A percentile compares a stretch with the other conserved stretches of the same genome.
Evolutionary conservation across 2,888 invertebrate species (phyloP).

Genomic region (Macrosiphum euphorbiae): DNA sequence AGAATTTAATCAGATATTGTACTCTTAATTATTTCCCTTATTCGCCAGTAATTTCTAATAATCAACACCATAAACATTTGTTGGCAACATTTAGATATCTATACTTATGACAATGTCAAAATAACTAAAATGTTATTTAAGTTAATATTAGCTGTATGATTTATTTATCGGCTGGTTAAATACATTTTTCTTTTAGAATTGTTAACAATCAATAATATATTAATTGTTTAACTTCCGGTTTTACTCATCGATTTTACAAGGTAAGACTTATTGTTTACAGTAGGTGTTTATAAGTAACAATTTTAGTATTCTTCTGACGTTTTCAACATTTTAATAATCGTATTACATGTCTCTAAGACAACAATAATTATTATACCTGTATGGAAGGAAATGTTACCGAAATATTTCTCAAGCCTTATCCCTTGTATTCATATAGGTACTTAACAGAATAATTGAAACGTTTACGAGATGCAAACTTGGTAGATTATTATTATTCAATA

Average conservation of each 20-base stretch:
- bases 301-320: not conserved
- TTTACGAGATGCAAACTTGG: conserved; percentile 7
- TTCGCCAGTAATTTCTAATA: not conserved
- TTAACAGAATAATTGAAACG: not conserved
- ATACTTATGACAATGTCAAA: not conserved
- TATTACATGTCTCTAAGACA: not conserved
- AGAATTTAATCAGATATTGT: not conserved
- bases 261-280: not conserved
- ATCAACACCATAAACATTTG: not conserved
- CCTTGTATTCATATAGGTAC: not conserved
- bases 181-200: not conserved
- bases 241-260: not conserved
- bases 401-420: not conserved
- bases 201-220: not conserved
- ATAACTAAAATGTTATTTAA: not conserved
- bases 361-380: not conserved
- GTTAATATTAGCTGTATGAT: not conserved
- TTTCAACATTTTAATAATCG: not conserved
- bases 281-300: not conserved
- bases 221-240: not conserved
- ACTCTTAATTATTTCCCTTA: not conserved
- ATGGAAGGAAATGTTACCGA: not conserved
- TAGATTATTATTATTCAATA: conserved; percentile 5
- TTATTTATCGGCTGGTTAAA: not conserved
- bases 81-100: not conserved